phyloP scores from a whole-genome alignment of 2,113 vertebrate genomes.

The Oncorhynchus tshawytscha region DNA sequence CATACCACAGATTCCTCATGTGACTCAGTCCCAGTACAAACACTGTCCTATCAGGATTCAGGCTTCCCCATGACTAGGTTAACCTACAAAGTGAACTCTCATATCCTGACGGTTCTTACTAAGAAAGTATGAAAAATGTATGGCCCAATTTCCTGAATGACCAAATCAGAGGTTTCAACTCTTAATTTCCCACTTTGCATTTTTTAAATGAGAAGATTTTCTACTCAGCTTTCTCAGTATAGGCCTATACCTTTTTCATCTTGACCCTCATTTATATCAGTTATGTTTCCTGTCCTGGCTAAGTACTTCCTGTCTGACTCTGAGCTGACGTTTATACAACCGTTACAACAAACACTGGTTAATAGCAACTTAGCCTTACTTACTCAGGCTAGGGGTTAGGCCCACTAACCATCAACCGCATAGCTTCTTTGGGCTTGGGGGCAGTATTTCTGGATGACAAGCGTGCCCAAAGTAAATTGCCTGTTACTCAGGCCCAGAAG shows the following conservation, averaged over 20 bases:
- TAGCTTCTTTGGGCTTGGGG: not conserved
- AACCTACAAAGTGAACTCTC: slow-evolving; percentile 18
- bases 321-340: not conserved
- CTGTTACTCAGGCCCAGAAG: too few species aligned
- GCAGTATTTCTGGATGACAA: too few species aligned
- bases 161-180: not conserved
- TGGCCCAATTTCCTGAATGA: slow-evolving; percentile 9
- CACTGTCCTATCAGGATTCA: slow-evolving; percentile 2
- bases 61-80: slow-evolving; percentile 23
- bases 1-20: slow-evolving; percentile 59
- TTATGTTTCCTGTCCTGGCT: not conserved
- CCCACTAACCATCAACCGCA: not conserved
- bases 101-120: slow-evolving; percentile 29
- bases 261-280: slow-evolving; percentile 14
- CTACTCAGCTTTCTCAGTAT: not conserved
- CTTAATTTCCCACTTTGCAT: not conserved
- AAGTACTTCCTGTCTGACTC: not conserved
- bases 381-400: not conserved
- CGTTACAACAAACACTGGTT: not conserved
- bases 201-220: not conserved
- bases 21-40: not conserved
- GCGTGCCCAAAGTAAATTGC: too few species aligned
- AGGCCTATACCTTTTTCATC: slow-evolving; percentile 1
- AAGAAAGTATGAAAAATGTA: slow-evolving; percentile 24
- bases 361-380: not conserved